A percentile compares a stretch with the other conserved stretches of the same genome.
Conservation (phyloP, 2,888 invertebrate genomes). For the Chalcosyrphus nemorum region DNA sequence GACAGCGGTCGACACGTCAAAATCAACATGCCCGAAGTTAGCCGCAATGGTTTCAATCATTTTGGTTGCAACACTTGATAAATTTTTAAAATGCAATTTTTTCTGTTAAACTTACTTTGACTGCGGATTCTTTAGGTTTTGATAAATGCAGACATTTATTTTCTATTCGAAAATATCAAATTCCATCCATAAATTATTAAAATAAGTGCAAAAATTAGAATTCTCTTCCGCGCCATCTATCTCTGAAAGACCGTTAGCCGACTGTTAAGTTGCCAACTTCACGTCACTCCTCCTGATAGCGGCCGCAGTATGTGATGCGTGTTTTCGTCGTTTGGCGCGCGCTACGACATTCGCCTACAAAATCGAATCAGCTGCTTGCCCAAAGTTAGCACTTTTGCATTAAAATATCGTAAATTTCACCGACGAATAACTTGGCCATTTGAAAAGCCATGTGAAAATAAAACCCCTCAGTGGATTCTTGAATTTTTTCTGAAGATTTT, state of each 20-base stretch:
- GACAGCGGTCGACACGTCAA: conserved; percentile 40
- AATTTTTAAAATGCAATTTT: not conserved
- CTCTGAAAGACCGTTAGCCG: not conserved
- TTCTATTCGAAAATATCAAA: not conserved
- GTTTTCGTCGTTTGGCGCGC: conserved; percentile 73
- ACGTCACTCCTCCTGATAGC: conserved; percentile 51
- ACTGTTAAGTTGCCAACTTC: conserved; percentile 41
- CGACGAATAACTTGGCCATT: conserved; percentile 40
- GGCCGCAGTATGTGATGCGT: conserved; percentile 65
- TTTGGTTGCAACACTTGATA: conserved; percentile 33
- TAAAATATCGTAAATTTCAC: conserved; percentile 68
- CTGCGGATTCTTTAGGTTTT: not conserved
- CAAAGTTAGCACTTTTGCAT: conserved; percentile 70
- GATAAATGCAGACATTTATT: not conserved
- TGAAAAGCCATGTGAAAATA: conserved; percentile 37
- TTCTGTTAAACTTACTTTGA: not conserved
- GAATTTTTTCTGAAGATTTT: conserved; percentile 64
- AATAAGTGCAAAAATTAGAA: not conserved
- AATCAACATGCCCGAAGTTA: conserved; percentile 43
- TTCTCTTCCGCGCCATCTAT: conserved; percentile 36
- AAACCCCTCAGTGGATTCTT: conserved; percentile 44
- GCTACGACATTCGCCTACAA: conserved; percentile 69
- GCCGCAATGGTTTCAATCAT: not conserved
- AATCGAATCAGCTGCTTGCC: conserved; percentile 72
- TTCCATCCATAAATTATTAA: not conserved